Base-by-base conservation (phyloP, 2,113 vertebrate species). In the Alethe castanea region DNA sequence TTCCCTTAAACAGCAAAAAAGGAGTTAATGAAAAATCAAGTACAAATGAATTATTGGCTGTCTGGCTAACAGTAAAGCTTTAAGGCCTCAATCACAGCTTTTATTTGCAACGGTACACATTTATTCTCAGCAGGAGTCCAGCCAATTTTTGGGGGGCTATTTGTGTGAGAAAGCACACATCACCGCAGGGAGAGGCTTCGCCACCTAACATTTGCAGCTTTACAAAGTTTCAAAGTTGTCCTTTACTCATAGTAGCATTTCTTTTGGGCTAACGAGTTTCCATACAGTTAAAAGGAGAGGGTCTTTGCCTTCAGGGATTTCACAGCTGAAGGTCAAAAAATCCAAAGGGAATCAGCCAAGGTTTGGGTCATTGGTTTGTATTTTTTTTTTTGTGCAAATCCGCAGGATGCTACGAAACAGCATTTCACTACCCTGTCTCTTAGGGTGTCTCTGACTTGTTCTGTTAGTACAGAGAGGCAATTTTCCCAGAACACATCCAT, bases 1-100 rank as follows among this genome's bases (percentile, higher is more conserved):
- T 93, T 86, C 48, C 23, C 29, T 88, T 69, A 69, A 93, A 64
- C 45, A 88, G 88, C 56, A 81, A 60, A 92, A 96, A 88, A 94
- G 25, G 85, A 93, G 93, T 94, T 94, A 96, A 94, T 67, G 94
- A 93, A 93, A 92, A 92, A 88, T 83, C 76, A 80, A 86, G 44
- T 62, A 90, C 56, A 94, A 94, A 94, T 90, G 62, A 91, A 79
- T 90, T 95, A 93, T n/a, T 94, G 71, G 62, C 86, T 94, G 73
- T 9, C 76, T 90, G 76, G 44, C 28, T 86, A 92, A 83, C 22
- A 60, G 66, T 40, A 81, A 90, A 88, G 42, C 47, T 92, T 90
- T 88, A 88, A 90, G 60, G 81, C 69, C 87, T 85, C 7, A 31
- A 45, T 90, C 12, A 2, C 59, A 87, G 76, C n/a, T 83, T 77